A percentile compares a stretch with the other conserved stretches of the same genome.
phyloP scores from a whole-genome alignment of 2,888 invertebrate genomes.

The Pyrrhosoma nymphula region DNA sequence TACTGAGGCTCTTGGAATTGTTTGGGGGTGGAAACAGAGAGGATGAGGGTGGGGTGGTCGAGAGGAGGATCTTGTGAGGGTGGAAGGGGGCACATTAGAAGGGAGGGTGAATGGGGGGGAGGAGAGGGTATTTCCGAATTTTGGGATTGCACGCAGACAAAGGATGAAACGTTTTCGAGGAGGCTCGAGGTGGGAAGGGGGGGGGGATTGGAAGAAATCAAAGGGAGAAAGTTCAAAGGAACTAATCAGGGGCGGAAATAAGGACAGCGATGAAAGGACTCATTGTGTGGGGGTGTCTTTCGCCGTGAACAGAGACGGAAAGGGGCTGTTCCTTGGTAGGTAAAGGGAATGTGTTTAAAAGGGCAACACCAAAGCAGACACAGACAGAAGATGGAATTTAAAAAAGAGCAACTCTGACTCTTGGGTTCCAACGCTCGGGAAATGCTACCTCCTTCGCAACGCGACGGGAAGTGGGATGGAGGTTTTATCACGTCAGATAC shows the following conservation, averaged over 20 bases:
- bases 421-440: too few species aligned
- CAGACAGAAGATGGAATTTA: not conserved
- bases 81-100: not conserved
- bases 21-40: not conserved
- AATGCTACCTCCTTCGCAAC: too few species aligned
- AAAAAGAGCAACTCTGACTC: not conserved
- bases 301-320: not conserved
- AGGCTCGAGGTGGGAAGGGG: not conserved
- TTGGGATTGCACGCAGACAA: not conserved
- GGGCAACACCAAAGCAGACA: not conserved
- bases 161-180: not conserved
- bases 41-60: not conserved
- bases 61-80: too few species aligned
- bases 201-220: not conserved
- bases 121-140: not conserved
- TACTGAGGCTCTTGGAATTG: not conserved
- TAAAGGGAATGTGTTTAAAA: not conserved
- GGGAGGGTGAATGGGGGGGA: not conserved
- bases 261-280: not conserved
- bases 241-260: slow-evolving; percentile 41
- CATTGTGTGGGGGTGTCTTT: not conserved
- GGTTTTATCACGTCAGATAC: too few species aligned
- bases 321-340: not conserved
- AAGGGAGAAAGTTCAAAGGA: slow-evolving; percentile 37
- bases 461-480: too few species aligned